phyloP scores from a whole-genome alignment of 2,888 invertebrate species.

The Leucophenga maculata region DNA sequence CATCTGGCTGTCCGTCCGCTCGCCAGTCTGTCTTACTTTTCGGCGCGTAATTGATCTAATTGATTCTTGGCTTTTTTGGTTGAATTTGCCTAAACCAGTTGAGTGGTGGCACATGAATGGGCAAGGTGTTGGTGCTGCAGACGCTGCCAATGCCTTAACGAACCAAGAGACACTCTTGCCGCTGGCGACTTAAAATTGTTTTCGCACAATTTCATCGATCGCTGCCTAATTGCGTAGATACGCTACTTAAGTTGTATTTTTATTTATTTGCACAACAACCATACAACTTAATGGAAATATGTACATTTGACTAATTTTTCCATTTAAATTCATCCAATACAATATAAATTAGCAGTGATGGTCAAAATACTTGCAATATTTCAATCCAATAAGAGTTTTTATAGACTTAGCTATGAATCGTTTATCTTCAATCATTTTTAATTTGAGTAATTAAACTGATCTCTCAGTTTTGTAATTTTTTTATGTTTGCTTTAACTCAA shows the following conservation, averaged over 20 bases:
- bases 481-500: no score
- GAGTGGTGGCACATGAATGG: background rate
- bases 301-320: no score
- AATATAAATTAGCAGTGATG: no score
- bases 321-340: no score
- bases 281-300: no score
- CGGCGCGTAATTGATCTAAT: slow-evolving; percentile 50
- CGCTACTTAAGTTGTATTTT: background rate
- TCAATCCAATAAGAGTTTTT: no score
- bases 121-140: background rate
- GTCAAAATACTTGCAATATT: no score
- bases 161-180: background rate
- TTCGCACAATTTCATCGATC: slow-evolving; percentile 4
- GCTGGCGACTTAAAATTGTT: background rate
- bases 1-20: background rate
- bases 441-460: no score
- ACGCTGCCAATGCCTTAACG: background rate
- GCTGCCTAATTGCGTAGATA: background rate
- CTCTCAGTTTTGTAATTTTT: no score
- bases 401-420: no score
- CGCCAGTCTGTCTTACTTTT: slow-evolving; percentile 37
- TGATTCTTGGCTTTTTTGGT: slow-evolving; percentile 54
- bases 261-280: no score
- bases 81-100: slow-evolving; percentile 42
- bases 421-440: no score